A percentile compares a stretch with the other conserved stretches of the same genome.
Conservation (phyloP, 2,113 vertebrate genomes). For the Herpetotheres cachinnans region DNA sequence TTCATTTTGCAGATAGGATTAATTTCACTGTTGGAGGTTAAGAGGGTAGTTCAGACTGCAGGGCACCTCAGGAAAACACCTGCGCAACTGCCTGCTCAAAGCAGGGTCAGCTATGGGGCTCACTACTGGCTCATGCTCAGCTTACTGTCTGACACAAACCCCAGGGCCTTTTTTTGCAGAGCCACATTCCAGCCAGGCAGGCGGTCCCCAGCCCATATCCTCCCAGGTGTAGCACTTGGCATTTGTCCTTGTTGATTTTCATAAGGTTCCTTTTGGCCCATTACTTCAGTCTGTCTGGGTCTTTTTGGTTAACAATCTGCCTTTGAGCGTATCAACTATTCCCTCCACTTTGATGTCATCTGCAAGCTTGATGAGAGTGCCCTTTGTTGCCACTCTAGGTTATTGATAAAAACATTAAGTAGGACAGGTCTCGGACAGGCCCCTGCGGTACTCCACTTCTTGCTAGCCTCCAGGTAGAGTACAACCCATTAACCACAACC, state of each 20-base stretch:
- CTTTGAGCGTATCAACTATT: not conserved
- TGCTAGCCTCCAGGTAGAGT: not conserved
- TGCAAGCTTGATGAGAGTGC: not conserved
- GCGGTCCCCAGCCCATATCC: rapidly evolving
- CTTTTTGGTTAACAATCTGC: not conserved
- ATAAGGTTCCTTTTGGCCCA: not conserved
- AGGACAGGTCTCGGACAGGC: not conserved
- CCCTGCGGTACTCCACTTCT: not conserved
- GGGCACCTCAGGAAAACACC: not conserved
- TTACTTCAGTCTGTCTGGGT: not conserved
- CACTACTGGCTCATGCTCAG: not conserved
- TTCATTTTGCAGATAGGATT: not conserved
- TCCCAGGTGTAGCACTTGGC: not conserved
- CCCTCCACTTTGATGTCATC: not conserved
- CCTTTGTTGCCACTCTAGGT: not conserved
- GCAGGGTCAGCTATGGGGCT: not conserved
- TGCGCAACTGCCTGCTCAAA: not conserved
- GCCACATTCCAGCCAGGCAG: not conserved
- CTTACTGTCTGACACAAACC: not conserved
- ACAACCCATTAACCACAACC: not conserved
- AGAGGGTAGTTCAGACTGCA: not conserved
- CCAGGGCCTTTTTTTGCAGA: not conserved
- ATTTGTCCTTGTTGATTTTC: not conserved
- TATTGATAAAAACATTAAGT: not conserved
- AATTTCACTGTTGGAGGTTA: not conserved